Evolutionary conservation across 2,888 invertebrate genomes (phyloP).

Genomic region (Tetrapedia diversipes): DNA sequence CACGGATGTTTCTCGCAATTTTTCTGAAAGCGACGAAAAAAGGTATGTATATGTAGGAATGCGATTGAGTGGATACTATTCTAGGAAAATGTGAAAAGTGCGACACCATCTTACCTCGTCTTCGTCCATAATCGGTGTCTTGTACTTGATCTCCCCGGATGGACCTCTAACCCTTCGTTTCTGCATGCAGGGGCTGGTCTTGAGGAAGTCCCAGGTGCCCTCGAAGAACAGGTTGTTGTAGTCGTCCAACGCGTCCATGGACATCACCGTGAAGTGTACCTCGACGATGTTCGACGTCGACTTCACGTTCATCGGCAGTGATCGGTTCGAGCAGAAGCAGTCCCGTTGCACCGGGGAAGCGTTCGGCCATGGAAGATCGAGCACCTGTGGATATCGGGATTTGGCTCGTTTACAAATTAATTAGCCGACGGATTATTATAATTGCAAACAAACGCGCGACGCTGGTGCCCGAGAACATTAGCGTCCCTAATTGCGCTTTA

Average conservation of each 20-base stretch:
- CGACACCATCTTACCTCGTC: conserved; percentile 84
- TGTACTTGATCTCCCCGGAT: conserved; percentile 90
- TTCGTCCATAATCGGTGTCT: conserved; percentile 83
- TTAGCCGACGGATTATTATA: conserved; percentile 12
- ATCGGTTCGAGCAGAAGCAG: conserved; percentile 89
- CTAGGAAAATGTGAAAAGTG: too few relatives aligned
- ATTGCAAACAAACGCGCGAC: conserved; percentile 31
- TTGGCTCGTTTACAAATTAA: conserved; percentile 15
- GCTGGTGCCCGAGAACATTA: background rate
- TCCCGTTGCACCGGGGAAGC: conserved; percentile 90
- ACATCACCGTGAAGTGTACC: conserved; percentile 90
- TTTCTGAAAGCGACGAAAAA: conserved; percentile 85
- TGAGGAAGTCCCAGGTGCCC: conserved; percentile 92
- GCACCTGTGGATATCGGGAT: conserved; percentile 84
- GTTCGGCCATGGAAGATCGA: conserved; percentile 90
- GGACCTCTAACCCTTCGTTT: conserved; percentile 89
- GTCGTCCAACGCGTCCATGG: conserved; percentile 94
- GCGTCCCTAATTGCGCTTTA: conserved; percentile 15
- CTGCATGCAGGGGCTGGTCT: conserved; percentile 88
- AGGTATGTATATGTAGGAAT: too few relatives aligned
- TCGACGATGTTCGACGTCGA: conserved; percentile 91
- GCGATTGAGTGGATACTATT: too few relatives aligned
- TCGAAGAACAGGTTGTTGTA: conserved; percentile 93
- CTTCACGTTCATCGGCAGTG: conserved; percentile 89
- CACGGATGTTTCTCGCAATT: conserved; percentile 92